A percentile compares a stretch with the other conserved stretches of the same genome.
Conservation (phyloP, 1,140 invertebrate species). For the fruit fly (Drosophila melanogaster) region Release_6_plus_ISO1_MT NC_004354.4:681001-681500, state of each 20-base stretch:
- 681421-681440: slow-evolving; percentile 53
- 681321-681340: slow-evolving; percentile 11
- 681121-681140: not conserved
- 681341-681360: slow-evolving; percentile 1
- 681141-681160: no score
- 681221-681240: slow-evolving; percentile 83
- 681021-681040: slow-evolving; percentile 81
- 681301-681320: not conserved
- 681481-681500: slow-evolving; percentile 69
- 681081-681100: slow-evolving; percentile 40
- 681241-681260: slow-evolving; percentile 83
- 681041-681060: slow-evolving; percentile 70
- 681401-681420: slow-evolving; percentile 27
- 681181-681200: slow-evolving; percentile 17
- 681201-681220: slow-evolving; percentile 67
- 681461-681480: slow-evolving; percentile 30
- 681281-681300: slow-evolving; percentile 31
- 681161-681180: slow-evolving; percentile 4
- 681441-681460: slow-evolving; percentile 49
- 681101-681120: not conserved
- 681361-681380: no score
- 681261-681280: slow-evolving; percentile 71
- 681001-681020: slow-evolving; percentile 78
- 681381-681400: no score
- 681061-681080: slow-evolving; percentile 61